These are phyloP conservation scores for Drosophila sordidula DNA, from an alignment of 2,888 invertebrate genomes.

Conservation along the genomic window DNA sequence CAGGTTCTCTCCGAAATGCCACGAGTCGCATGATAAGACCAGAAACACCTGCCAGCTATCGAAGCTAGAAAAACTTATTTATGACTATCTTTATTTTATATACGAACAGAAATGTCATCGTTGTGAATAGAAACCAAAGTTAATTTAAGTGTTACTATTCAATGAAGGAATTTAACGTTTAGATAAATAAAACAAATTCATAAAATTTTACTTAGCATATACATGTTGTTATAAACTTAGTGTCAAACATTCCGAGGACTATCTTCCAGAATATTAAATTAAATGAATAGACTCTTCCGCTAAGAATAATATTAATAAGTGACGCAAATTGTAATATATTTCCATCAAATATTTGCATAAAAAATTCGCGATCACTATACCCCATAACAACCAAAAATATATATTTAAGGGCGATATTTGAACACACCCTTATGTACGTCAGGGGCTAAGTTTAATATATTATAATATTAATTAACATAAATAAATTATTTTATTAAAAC, in stretches of 20 bases:
- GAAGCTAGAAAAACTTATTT: constrained; percentile 22
- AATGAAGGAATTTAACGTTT: not conserved
- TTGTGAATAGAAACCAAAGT: not conserved
- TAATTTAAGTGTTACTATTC: not conserved
- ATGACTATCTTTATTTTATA: constrained; percentile 9
- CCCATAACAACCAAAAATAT: too few species aligned
- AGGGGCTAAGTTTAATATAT: not conserved
- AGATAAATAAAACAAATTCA: not conserved
- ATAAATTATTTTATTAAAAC: too few species aligned
- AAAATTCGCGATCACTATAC: too few species aligned
- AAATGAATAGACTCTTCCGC: too few species aligned
- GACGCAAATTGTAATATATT: too few species aligned
- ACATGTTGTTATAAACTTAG: too few species aligned
- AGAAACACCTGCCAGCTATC: constrained; percentile 16
- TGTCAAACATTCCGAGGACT: not conserved
- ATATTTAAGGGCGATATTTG: too few species aligned
- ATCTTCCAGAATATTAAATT: not conserved
- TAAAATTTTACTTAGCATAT: not conserved
- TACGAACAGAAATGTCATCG: not conserved
- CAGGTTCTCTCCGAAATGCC: constrained; percentile 53
- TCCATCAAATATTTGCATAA: too few species aligned
- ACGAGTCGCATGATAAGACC: constrained; percentile 35
- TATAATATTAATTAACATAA: too few species aligned
- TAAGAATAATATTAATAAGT: too few species aligned
- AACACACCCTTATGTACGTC: not conserved